Conservation (phyloP, 1,140 invertebrate species). For the Chlorops oryzae region DNA sequence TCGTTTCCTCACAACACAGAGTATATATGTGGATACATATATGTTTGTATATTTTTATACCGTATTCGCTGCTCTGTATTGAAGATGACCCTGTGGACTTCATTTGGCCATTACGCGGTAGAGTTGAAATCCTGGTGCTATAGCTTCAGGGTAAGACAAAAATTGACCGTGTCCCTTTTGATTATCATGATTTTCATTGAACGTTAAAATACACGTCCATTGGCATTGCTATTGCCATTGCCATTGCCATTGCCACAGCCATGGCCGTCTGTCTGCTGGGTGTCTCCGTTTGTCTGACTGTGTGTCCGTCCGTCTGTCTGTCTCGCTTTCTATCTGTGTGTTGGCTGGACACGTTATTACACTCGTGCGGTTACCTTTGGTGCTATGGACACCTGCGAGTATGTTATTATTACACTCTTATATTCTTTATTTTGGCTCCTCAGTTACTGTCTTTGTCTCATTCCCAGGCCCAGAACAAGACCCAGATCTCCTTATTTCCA, state of each 20-base stretch:
- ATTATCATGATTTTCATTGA: slow-evolving; percentile 10
- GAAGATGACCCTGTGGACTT: too few species aligned
- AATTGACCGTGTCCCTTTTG: slow-evolving; percentile 6
- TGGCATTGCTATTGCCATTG: background rate
- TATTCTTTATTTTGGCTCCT: slow-evolving; percentile 10
- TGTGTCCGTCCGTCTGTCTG: background rate
- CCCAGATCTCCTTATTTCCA: too few species aligned
- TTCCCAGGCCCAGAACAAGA: too few species aligned
- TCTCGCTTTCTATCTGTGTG: background rate
- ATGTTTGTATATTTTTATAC: too few species aligned
- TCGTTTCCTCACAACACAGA: too few species aligned
- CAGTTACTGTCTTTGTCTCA: too few species aligned
- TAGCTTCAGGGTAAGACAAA: background rate
- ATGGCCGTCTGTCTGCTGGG: background rate
- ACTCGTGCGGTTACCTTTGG: background rate
- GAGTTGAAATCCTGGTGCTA: too few species aligned
- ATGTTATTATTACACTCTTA: slow-evolving; percentile 12
- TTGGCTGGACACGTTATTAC: background rate
- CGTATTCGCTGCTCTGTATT: too few species aligned
- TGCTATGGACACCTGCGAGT: slow-evolving; percentile 11
- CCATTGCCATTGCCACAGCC: background rate
- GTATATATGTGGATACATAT: too few species aligned
- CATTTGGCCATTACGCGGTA: too few species aligned
- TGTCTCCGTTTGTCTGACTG: background rate
- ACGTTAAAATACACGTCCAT: too few species aligned